These are phyloP conservation scores for Yponomeuta malinellus DNA, from an alignment of 2,888 invertebrate genomes.

Conservation along the genomic window DNA sequence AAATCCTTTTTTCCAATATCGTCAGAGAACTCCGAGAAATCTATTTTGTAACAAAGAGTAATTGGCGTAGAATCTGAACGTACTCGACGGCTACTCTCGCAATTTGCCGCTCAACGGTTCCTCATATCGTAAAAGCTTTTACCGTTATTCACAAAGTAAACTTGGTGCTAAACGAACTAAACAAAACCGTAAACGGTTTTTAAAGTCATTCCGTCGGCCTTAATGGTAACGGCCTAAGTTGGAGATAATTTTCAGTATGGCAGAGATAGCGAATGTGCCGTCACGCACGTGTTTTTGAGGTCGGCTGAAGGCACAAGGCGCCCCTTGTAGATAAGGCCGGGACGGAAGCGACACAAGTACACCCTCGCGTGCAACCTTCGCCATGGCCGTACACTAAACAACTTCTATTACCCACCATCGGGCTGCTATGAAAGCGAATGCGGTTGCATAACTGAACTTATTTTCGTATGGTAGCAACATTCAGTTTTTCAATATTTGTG, in stretches of 20 bases:
- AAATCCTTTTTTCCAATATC: neutral
- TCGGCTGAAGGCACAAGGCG: neutral
- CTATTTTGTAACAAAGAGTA: neutral
- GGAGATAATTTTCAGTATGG: neutral
- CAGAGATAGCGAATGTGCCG: neutral
- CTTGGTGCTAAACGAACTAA: neutral
- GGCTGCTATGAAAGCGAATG: neutral
- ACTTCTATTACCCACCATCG: constrained; percentile 2
- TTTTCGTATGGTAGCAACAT: neutral
- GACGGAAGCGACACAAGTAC: constrained; percentile 9
- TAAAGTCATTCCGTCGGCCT: neutral
- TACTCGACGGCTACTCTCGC: neutral
- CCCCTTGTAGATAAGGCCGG: constrained; percentile 7
- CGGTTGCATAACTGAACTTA: neutral
- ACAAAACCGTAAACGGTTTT: neutral
- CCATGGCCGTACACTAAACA: neutral
- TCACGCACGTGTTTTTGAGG: constrained; percentile 8
- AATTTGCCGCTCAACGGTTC: neutral
- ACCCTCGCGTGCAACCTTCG: constrained; percentile 12
- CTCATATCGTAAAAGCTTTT: constrained; percentile 4
- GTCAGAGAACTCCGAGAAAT: neutral
- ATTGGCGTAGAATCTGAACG: neutral
- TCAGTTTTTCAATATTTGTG: too few relatives aligned
- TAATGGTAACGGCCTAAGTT: neutral
- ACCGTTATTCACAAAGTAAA: neutral